Percentiles rank a stretch among this genome's conserved stretches.
These are phyloP conservation scores for Planiliza haematocheilus DNA, from an alignment of 2,113 vertebrate species.

Conservation along the genomic window DNA sequence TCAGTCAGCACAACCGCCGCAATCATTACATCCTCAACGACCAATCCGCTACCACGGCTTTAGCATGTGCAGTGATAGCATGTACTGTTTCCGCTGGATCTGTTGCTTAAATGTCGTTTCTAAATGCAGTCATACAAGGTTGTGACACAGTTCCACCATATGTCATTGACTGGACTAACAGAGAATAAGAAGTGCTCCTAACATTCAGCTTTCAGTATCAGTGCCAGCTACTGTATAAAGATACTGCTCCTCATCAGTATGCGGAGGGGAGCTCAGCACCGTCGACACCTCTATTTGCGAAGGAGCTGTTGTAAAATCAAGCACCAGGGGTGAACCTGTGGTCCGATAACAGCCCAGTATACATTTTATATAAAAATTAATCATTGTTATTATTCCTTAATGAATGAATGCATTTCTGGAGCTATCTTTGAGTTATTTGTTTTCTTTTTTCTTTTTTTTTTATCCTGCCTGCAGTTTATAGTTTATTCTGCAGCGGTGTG, in stretches of 20 bases:
- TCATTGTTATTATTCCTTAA: constrained; percentile 71
- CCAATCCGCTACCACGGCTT: too few species aligned
- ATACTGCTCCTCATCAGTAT: constrained; percentile 44
- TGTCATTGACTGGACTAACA: too few species aligned
- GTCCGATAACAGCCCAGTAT: constrained; percentile 53
- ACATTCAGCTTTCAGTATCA: background rate
- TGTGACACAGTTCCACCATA: too few species aligned
- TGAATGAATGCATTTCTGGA: constrained; percentile 71
- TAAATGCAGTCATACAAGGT: too few species aligned
- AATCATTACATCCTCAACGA: too few species aligned
- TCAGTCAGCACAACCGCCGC: too few species aligned
- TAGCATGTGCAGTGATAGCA: too few species aligned
- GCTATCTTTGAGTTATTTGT: constrained; percentile 75
- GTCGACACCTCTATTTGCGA: constrained; percentile 42
- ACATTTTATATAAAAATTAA: constrained; percentile 64
- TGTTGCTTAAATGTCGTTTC: too few species aligned
- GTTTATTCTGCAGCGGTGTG: constrained; percentile 78
- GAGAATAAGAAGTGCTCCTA: too few species aligned
- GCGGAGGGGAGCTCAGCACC: constrained; percentile 27
- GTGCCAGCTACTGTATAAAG: background rate
- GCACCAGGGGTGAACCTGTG: constrained; percentile 39
- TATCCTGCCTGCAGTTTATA: constrained; percentile 71
- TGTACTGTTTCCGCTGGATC: too few species aligned
- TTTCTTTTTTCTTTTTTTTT: constrained; percentile 82
- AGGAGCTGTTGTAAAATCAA: constrained; percentile 43